Percentiles rank a stretch among this genome's conserved stretches.
phyloP scores from a whole-genome alignment of 2,888 invertebrate genomes.

The Hypolimnas misippus region DNA sequence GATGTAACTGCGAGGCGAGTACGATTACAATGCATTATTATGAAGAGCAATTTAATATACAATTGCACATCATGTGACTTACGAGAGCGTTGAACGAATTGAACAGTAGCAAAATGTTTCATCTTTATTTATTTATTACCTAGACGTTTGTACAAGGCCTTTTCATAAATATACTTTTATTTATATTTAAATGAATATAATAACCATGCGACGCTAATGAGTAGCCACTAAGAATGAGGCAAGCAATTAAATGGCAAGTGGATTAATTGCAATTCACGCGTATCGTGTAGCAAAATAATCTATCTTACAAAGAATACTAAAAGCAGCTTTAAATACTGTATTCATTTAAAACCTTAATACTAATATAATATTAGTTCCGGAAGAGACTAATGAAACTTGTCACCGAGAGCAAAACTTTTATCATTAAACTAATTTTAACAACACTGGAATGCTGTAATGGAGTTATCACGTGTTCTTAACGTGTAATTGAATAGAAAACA shows the following conservation, averaged over 20 bases:
- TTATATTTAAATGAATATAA: constrained; percentile 2
- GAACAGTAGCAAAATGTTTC: constrained; percentile 39
- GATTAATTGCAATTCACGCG: constrained; percentile 33
- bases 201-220: constrained; percentile 9
- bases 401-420: constrained; percentile 26
- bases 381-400: constrained; percentile 4
- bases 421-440: constrained; percentile 34
- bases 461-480: constrained; percentile 32
- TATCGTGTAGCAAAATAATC: not conserved
- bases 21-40: constrained; percentile 45
- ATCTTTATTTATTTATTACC: constrained; percentile 22
- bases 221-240: constrained; percentile 1
- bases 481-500: constrained; percentile 38
- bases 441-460: constrained; percentile 24
- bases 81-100: constrained; percentile 42
- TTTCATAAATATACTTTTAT: constrained; percentile 9
- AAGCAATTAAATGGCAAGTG: constrained; percentile 40
- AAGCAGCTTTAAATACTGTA: not conserved
- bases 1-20: constrained; percentile 37
- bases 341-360: not conserved
- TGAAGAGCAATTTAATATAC: constrained; percentile 48
- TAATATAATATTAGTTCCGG: not conserved
- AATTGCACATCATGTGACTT: constrained; percentile 46
- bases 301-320: not conserved
- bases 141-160: constrained; percentile 3